Base-by-base conservation (phyloP, 2,797 vertebrate genomes). In the Melanotaenia trifasciata region DNA sequence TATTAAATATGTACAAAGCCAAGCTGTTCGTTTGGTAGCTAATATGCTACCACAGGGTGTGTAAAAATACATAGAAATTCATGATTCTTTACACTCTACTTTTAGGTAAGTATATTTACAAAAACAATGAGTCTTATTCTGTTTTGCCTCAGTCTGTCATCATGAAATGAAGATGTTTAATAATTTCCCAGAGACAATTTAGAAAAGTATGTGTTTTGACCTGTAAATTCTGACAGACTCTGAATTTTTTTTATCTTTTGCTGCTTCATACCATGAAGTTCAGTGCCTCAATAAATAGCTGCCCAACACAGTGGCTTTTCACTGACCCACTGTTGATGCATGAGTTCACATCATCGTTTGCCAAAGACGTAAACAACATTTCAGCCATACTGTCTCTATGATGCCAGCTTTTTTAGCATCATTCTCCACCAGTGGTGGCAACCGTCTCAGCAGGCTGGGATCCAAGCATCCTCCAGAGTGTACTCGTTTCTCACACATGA, bases 311-410 rank as follows among this genome's bases (percentile, higher is more conserved):
- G 50, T 64, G 74, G 57, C 72, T 67, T 84, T 73, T 74, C 50
- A 65, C 74, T 75, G 86, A 88, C 86, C 86, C 22, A n/a, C 64
- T 69, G 80, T 58, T 70, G 63, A 58, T 72, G 66, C 79, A 77
- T 24, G 7, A 78, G 70, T 81, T 40, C 62, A 43, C 59, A 51
- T 54, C 54, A 68, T 1, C 61, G 61, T 77, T 70, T 76, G 70
- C 82, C 87, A 83, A 67, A 58, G 83, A 84, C 81, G 86, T 87
- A 90, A 89, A 89, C 84, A 85, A 78, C 72, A 80, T 89, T 84
- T 83, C 74, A 78, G 67, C 82, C 79, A 76, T 71, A 74, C 64
- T 79, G 78, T 87, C 79, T 77, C 61, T 76, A 75, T 74, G 74
- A 67, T 54, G 68, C 86, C 78, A 86, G 85, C 58, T 75, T 80